These are phyloP conservation scores for Centroberyx gerrardi DNA, from an alignment of 2,797 vertebrate species.

Conservation along the genomic window DNA sequence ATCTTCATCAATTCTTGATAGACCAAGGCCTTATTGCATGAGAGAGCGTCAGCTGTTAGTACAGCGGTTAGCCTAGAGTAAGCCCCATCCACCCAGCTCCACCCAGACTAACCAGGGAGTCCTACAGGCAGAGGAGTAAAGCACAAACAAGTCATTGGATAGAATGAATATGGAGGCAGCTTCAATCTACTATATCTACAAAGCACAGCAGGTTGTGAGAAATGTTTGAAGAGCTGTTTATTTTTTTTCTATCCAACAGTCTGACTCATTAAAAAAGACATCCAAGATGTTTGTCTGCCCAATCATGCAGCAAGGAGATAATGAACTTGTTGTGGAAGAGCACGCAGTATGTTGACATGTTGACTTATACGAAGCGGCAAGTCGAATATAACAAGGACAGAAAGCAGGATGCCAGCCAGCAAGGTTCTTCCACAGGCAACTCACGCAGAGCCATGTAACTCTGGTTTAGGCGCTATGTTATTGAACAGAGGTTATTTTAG, in stretches of 20 bases:
- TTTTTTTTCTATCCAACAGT: conserved; percentile 28
- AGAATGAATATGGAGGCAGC: conserved; percentile 55
- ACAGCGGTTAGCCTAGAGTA: conserved; percentile 40
- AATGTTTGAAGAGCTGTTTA: conserved; percentile 39
- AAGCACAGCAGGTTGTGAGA: conserved; percentile 31
- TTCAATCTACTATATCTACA: conserved; percentile 41
- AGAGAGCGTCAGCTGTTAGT: conserved; percentile 47
- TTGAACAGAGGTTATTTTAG: conserved; percentile 48
- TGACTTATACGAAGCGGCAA: conserved; percentile 56
- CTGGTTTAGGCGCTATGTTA: not conserved
- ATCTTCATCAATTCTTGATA: not conserved
- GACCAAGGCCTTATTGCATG: conserved; percentile 14
- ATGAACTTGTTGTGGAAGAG: conserved; percentile 55
- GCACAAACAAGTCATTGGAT: conserved; percentile 54
- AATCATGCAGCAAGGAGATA: conserved; percentile 63
- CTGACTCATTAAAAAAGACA: conserved; percentile 44
- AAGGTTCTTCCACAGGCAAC: conserved; percentile 58
- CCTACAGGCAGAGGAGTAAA: conserved; percentile 60
- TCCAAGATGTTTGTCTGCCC: conserved; percentile 47
- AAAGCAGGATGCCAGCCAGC: conserved; percentile 70
- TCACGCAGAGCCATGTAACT: conserved; percentile 54
- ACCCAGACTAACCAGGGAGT: conserved; percentile 62
- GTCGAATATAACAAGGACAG: conserved; percentile 55
- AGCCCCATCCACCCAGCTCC: conserved; percentile 73
- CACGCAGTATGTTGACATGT: conserved; percentile 57